phyloP scores from a whole-genome alignment of 2,113 vertebrate genomes.

The Poeciliopsis occidentalis region DNA sequence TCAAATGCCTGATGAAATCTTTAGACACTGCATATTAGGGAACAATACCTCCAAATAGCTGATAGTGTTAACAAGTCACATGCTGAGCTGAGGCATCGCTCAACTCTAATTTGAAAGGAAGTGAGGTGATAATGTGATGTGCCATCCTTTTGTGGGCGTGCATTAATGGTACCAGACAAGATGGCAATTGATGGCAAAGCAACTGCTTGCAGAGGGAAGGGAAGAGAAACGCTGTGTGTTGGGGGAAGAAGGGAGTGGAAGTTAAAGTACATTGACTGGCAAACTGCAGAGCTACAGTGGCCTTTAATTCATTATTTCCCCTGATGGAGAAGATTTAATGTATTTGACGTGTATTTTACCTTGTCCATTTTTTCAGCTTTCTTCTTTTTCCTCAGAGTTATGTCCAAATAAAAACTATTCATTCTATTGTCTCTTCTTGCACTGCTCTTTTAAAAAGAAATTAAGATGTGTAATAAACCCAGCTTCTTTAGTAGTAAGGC shows the following conservation, averaged over 20 bases:
- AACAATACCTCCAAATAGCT: constrained; percentile 83
- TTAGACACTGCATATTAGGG: constrained; percentile 86
- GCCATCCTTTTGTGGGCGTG: constrained; percentile 88
- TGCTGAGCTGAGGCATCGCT: constrained; percentile 86
- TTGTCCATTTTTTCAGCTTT: too few species aligned
- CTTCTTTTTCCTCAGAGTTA: too few species aligned
- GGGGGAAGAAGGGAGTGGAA: constrained; percentile 47
- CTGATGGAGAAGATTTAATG: constrained; percentile 90
- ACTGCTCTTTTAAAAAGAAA: too few species aligned
- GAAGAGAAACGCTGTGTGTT: constrained; percentile 36
- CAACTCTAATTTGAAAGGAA: constrained; percentile 91
- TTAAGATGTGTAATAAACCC: too few species aligned
- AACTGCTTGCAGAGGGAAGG: constrained; percentile 84
- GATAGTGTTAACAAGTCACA: constrained; percentile 88
- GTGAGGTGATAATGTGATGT: constrained; percentile 88
- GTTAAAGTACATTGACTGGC: constrained; percentile 89
- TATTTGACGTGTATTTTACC: constrained; percentile 79
- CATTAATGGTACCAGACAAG: constrained; percentile 91
- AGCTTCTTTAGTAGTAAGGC: too few species aligned
- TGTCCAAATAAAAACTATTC: too few species aligned
- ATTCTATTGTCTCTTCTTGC: too few species aligned
- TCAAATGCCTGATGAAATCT: constrained; percentile 91
- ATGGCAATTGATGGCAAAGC: constrained; percentile 87
- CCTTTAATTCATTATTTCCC: constrained; percentile 92
- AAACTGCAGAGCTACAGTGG: constrained; percentile 84